Percentiles rank a stretch among this genome's conserved stretches.
Evolutionary conservation across 2,113 vertebrate genomes (phyloP).

Genomic region (Paraplagusia blochii): DNA sequence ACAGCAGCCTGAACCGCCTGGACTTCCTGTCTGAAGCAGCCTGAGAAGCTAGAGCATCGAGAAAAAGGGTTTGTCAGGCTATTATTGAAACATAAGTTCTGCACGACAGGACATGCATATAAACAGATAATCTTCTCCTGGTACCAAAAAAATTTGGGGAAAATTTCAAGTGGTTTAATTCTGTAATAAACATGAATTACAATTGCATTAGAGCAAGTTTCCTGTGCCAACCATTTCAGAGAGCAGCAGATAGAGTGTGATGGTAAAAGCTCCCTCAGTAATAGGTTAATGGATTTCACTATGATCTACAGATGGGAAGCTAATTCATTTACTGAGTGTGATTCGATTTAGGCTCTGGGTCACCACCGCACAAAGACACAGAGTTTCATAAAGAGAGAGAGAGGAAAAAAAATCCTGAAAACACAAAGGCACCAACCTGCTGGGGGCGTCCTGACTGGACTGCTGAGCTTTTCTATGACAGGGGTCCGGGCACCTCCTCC

Average conservation of each 20-base stretch:
- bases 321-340: slow-evolving; percentile 31
- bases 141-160: not conserved
- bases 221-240: slow-evolving; percentile 2
- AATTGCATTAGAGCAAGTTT: slow-evolving; percentile 22
- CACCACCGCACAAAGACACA: slow-evolving; percentile 12
- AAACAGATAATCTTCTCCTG: not conserved
- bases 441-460: slow-evolving; percentile 67
- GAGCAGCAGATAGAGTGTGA: slow-evolving; percentile 8
- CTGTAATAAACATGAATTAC: not conserved
- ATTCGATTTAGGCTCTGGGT: slow-evolving; percentile 37
- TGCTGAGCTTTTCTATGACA: slow-evolving; percentile 67
- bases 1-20: slow-evolving; percentile 72
- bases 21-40: slow-evolving; percentile 77
- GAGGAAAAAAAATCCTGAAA: not conserved
- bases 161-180: not conserved
- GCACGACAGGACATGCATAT: no score
- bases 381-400: slow-evolving; percentile 1
- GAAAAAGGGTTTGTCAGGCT: not conserved
- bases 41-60: slow-evolving; percentile 64
- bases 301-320: slow-evolving; percentile 23
- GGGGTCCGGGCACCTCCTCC: slow-evolving; percentile 85
- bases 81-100: not conserved
- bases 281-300: slow-evolving; percentile 54
- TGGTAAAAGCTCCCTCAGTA: slow-evolving; percentile 47
- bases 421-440: slow-evolving; percentile 68